Percentiles rank a stretch among this genome's conserved stretches.
These are phyloP conservation scores for Oligia strigilis DNA, from an alignment of 2,888 invertebrate genomes.

Conservation along the genomic window DNA sequence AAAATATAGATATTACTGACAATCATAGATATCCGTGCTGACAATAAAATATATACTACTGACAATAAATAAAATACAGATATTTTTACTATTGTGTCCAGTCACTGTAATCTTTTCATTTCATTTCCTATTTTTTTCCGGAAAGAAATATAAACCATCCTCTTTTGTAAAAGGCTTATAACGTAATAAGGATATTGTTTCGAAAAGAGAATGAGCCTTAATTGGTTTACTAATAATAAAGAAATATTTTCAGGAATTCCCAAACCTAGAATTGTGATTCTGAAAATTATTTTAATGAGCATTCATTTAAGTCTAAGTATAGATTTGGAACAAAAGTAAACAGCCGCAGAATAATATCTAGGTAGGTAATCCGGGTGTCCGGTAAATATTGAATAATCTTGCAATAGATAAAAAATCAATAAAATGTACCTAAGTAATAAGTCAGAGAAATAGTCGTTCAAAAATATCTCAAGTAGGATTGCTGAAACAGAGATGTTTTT, in stretches of 20 bases:
- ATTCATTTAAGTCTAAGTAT: not conserved
- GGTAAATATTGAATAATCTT: not conserved
- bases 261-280: too few relatives aligned
- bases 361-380: not conserved
- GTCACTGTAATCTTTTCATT: not conserved
- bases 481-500: not conserved
- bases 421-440: too few relatives aligned
- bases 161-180: not conserved
- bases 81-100: slow-evolving; percentile 10
- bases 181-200: not conserved
- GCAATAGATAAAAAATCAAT: not conserved
- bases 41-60: not conserved
- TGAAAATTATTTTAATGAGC: not conserved
- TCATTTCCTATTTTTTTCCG: slow-evolving; percentile 1
- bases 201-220: not conserved
- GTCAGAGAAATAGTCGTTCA: too few relatives aligned
- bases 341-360: not conserved
- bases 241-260: not conserved
- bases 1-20: too few relatives aligned
- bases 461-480: not conserved
- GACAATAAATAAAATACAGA: not conserved
- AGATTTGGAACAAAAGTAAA: not conserved
- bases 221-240: not conserved
- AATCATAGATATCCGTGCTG: too few relatives aligned
- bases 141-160: not conserved